Evolutionary conservation across 2,113 vertebrate species (phyloP).

Genomic region (Neoarius graeffei): DNA sequence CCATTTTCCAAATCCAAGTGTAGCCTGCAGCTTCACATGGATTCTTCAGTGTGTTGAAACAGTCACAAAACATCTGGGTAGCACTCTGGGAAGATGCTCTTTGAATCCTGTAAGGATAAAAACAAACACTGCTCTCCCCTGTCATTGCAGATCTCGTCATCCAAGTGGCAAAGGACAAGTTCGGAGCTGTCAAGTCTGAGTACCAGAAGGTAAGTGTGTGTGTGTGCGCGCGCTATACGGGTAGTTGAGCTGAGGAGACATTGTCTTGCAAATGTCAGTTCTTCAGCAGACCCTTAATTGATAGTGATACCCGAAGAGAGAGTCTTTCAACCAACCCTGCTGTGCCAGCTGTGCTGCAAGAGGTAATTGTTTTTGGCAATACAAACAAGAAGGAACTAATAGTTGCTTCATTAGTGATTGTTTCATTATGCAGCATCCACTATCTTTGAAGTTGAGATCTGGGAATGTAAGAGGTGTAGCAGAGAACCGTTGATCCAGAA

Average conservation of each 20-base stretch:
- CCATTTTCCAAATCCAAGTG: background rate
- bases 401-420: conserved; percentile 33
- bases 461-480: background rate
- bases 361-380: conserved; percentile 51
- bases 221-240: conserved; percentile 21
- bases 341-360: conserved; percentile 8
- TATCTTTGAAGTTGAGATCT: background rate
- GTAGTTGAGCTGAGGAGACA: background rate
- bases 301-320: conserved; percentile 39
- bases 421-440: conserved; percentile 45
- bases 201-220: conserved; percentile 70
- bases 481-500: background rate
- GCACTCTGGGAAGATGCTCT: background rate
- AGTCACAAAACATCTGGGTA: background rate
- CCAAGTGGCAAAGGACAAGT: conserved; percentile 81
- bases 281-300: conserved; percentile 46
- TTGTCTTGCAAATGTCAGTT: conserved; percentile 5
- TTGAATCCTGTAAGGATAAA: conserved; percentile 10
- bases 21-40: background rate
- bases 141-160: conserved; percentile 81
- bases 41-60: background rate
- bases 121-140: conserved; percentile 56
- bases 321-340: conserved; percentile 1
- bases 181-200: conserved; percentile 76
- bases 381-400: conserved; percentile 33